These are phyloP conservation scores for Porites lutea DNA, from an alignment of 64 coral and sea anemone species.

Conservation along the genomic window DNA sequence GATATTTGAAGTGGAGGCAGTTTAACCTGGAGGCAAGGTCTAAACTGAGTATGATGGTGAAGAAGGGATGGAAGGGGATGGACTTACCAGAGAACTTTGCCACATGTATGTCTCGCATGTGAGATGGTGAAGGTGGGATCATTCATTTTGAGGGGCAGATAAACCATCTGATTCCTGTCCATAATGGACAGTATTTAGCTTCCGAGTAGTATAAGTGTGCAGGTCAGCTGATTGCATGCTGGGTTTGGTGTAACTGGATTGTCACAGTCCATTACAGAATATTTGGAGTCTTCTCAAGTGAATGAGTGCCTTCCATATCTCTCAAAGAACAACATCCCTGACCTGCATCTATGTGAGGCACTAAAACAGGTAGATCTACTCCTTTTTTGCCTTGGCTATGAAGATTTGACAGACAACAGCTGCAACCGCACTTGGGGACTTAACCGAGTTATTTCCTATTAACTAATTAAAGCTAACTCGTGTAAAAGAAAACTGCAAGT, in stretches of 20 bases:
- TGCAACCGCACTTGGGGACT: no score
- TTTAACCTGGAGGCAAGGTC: conserved; percentile 34
- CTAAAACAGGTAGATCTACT: background rate
- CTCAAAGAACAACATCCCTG: conserved; percentile 10
- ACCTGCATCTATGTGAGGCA: background rate
- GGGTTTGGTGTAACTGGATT: conserved; percentile 40
- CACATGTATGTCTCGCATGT: conserved; percentile 23
- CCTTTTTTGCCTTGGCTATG: background rate
- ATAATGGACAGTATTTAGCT: conserved; percentile 38
- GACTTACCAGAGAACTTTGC: conserved; percentile 49
- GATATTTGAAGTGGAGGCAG: conserved; percentile 19
- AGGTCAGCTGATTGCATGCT: conserved; percentile 43
- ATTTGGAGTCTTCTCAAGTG: conserved; percentile 1
- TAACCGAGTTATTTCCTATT: no score
- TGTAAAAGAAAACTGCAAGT: no score
- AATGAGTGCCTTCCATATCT: conserved; percentile 5
- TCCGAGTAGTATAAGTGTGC: conserved; percentile 41
- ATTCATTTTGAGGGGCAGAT: conserved; percentile 24
- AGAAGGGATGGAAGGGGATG: conserved; percentile 35
- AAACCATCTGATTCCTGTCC: conserved; percentile 33
- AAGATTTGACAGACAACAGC: background rate
- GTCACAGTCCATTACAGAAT: conserved; percentile 26
- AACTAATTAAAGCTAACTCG: no score
- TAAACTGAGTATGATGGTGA: conserved; percentile 7
- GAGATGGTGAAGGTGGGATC: conserved; percentile 23